Conservation (phyloP, 2,888 invertebrate genomes). For the Dorcus parallelipipedus region DNA sequence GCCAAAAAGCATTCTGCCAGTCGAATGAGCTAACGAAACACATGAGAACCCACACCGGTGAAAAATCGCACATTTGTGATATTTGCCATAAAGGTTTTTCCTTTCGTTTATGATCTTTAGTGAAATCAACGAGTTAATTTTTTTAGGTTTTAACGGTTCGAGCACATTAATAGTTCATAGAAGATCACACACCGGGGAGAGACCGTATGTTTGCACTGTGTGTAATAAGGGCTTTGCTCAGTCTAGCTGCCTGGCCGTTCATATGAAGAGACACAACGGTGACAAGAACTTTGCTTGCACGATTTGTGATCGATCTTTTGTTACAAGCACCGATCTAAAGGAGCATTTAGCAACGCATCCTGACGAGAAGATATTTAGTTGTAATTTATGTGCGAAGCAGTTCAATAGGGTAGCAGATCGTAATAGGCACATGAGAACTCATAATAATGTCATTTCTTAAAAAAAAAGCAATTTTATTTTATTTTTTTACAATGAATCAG, state of each 20-base stretch:
- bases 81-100: slow-evolving; percentile 47
- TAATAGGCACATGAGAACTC: slow-evolving; percentile 35
- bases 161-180: slow-evolving; percentile 46
- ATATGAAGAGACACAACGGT: slow-evolving; percentile 46
- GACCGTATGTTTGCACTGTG: slow-evolving; percentile 44
- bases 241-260: slow-evolving; percentile 46
- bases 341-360: slow-evolving; percentile 35
- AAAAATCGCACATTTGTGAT: slow-evolving; percentile 50
- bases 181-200: slow-evolving; percentile 46
- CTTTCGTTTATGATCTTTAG: slow-evolving; percentile 3
- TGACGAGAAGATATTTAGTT: slow-evolving; percentile 34
- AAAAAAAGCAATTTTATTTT: too few species aligned
- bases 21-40: slow-evolving; percentile 50
- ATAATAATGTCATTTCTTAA: slow-evolving; percentile 6
- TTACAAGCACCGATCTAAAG: slow-evolving; percentile 37
- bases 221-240: slow-evolving; percentile 47
- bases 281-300: slow-evolving; percentile 35
- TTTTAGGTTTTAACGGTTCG: slow-evolving; percentile 46
- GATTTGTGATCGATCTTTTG: slow-evolving; percentile 38
- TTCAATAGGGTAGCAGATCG: slow-evolving; percentile 37
- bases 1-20: slow-evolving; percentile 50
- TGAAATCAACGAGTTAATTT: neutral
- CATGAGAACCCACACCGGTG: slow-evolving; percentile 51
- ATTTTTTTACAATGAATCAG: too few species aligned
- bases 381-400: slow-evolving; percentile 37